These are phyloP conservation scores for Ciconia stormi DNA, from an alignment of 2,113 vertebrate genomes.

Conservation along the genomic window DNA sequence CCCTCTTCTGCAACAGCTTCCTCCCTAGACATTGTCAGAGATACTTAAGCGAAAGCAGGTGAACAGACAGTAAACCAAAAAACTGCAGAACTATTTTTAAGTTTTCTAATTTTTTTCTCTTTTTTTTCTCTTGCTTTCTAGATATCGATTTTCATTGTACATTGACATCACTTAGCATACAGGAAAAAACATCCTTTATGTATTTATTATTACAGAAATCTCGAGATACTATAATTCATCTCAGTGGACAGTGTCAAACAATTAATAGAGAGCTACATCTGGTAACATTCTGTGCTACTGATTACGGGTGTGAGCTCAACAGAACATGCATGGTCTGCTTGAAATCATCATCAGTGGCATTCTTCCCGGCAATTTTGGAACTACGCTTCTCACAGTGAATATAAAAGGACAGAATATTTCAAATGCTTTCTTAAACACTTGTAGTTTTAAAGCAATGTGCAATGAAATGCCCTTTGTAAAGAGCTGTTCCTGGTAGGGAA, in stretches of 20 bases:
- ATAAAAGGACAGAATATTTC: neutral
- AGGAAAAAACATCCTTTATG: neutral
- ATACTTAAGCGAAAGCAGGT: neutral
- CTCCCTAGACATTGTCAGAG: neutral
- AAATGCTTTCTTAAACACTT: neutral
- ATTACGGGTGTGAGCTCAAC: neutral
- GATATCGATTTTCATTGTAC: neutral
- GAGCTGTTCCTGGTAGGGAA: neutral
- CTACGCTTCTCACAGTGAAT: neutral
- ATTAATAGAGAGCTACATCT: neutral
- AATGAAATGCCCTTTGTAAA: neutral
- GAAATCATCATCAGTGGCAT: too few relatives aligned
- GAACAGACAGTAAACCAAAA: neutral
- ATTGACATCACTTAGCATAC: neutral
- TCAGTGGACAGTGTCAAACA: neutral
- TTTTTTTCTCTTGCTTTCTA: neutral
- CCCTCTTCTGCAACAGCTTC: neutral
- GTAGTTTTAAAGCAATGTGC: neutral
- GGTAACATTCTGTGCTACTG: neutral
- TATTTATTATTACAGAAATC: neutral
- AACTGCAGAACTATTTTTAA: neutral
- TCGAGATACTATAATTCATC: neutral
- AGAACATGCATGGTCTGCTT: neutral
- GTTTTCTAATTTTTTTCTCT: neutral
- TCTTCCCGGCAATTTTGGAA: neutral